Base-by-base conservation (phyloP, 2,797 vertebrate genomes). In the Heliangelus exortis region DNA sequence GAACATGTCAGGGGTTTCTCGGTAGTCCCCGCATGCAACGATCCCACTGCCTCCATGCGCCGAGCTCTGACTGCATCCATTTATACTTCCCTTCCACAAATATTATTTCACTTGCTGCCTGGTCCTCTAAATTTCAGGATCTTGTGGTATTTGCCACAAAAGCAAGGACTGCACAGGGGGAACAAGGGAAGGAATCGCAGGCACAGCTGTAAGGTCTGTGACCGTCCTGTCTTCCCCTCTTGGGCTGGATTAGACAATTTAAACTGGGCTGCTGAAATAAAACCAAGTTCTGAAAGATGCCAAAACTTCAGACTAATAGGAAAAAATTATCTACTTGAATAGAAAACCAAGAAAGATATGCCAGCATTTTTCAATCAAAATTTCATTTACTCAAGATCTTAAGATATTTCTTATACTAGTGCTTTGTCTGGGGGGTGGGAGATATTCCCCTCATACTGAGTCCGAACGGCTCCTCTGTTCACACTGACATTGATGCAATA, bases 261-360 rank as follows among this genome's bases (percentile, higher is more conserved):
- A 80, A 86, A 89, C 41, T 5, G 29, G 22, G 45, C 68, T 83
- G 55, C 19, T 59, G 82, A 76, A 76, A 91, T 25, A 22, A 16
- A 87, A 71, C 6, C 41, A 55, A 77, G 61, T 7, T 66, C 72
- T 73, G 79, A 43, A 85, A 95, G 94, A 78, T 31, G 53, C 54
- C 76, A 22, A n/a, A 72, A 43, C 51, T 36, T 43, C 41, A 61
- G 58, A 65, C 87, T 76, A 61, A 48, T 48, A 86, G 90, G 86
- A 94, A 92, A 78, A 89, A 83, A 61, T 95, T 87, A 90, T 86
- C 88, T 83, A 16, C 54, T 58, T 85, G 72, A 68, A 85, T 1
- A 92, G 67, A 87, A 94, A 94, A 93, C 41, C 67, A 89, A 84
- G 14, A 62, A 4, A 76, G 39, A 17, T 17, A 15, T 6, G 84